A percentile compares a stretch with the other conserved stretches of the same genome.
Evolutionary conservation across 2,797 vertebrate genomes (phyloP).

Genomic region (Eulemur rubriventer): DNA sequence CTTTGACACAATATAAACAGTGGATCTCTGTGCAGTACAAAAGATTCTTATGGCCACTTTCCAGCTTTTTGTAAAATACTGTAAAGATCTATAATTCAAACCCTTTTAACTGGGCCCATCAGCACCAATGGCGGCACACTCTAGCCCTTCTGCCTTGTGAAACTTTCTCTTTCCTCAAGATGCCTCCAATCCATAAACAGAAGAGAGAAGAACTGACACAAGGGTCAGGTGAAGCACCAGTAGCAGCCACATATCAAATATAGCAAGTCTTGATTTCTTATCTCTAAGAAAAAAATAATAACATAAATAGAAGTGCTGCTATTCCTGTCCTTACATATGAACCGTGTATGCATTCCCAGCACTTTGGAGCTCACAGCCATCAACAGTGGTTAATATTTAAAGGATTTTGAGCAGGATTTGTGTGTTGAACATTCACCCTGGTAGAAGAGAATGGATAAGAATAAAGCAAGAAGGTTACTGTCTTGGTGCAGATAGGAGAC

Average conservation of each 20-base stretch:
- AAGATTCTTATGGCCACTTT: not conserved
- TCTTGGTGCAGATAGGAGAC: not conserved
- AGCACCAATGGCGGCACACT: not conserved
- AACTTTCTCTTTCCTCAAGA: not conserved
- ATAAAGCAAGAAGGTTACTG: not conserved
- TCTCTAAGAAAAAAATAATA: not conserved
- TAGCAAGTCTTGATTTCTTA: not conserved
- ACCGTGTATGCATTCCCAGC: not conserved
- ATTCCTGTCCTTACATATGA: not conserved
- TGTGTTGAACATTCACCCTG: not conserved
- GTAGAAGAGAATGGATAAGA: not conserved
- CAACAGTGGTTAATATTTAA: not conserved
- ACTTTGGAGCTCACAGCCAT: not conserved
- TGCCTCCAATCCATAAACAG: not conserved
- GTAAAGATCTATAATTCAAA: not conserved
- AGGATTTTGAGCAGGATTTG: not conserved
- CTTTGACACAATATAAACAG: not conserved
- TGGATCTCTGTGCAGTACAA: not conserved
- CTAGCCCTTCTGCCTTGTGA: not conserved
- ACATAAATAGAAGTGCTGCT: not conserved
- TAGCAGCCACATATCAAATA: not conserved
- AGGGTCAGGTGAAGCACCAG: not conserved
- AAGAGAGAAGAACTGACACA: not conserved
- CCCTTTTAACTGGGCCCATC: not conserved
- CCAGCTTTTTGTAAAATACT: not conserved